Conservation (phyloP, 2,888 invertebrate genomes). For the Sussaba pulchella region DNA sequence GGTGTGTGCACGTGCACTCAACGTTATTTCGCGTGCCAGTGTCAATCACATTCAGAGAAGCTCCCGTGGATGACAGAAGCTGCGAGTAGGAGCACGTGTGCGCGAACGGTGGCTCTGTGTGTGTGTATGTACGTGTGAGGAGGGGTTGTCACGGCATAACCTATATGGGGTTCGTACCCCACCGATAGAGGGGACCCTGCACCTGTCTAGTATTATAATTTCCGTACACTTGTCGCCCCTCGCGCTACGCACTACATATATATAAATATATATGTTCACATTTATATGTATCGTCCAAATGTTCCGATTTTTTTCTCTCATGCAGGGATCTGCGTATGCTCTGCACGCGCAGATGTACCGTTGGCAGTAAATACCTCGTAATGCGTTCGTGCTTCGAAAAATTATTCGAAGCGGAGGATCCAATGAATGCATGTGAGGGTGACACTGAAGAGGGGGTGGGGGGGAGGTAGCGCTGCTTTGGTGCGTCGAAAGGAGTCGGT, state of each 20-base stretch:
- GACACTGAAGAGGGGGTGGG: neutral
- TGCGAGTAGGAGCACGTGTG: neutral
- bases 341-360: slow-evolving; percentile 1
- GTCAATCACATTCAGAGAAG: slow-evolving; percentile 19
- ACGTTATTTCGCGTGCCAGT: slow-evolving; percentile 18
- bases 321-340: slow-evolving; percentile 7
- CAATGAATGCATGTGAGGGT: neutral
- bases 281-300: neutral
- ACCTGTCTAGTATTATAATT: slow-evolving; percentile 42
- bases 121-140: neutral
- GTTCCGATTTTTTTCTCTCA: slow-evolving; percentile 1
- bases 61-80: neutral
- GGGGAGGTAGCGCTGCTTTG: neutral
- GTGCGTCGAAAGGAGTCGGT: neutral
- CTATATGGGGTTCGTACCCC: slow-evolving; percentile 19
- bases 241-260: neutral
- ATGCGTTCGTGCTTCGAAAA: neutral
- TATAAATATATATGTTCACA: neutral
- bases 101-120: neutral
- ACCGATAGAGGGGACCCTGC: slow-evolving; percentile 16
- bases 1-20: slow-evolving; percentile 7
- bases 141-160: slow-evolving; percentile 36
- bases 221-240: slow-evolving; percentile 35
- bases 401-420: too few relatives aligned
- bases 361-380: neutral